Percentiles rank a stretch among this genome's conserved stretches.
phyloP scores from a whole-genome alignment of 1,140 invertebrate genomes.

The Steinernema feltiae region DNA sequence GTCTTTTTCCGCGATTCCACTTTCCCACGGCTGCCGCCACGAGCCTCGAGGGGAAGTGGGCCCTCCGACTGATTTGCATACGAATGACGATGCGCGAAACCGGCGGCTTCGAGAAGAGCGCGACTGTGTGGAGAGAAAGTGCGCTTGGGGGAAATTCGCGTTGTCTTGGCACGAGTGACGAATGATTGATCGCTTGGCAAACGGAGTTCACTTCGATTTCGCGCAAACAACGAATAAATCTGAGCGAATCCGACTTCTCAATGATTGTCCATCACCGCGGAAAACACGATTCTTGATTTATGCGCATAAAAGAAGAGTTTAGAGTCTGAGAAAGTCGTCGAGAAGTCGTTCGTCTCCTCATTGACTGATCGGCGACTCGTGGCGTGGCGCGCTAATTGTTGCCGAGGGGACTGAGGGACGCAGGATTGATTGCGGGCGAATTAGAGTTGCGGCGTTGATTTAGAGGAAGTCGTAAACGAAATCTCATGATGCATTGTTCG shows the following conservation, averaged over 20 bases:
- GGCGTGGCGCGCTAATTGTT: neutral
- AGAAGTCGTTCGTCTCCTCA: slow-evolving; percentile 6
- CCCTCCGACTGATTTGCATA: neutral
- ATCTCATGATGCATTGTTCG: too few relatives aligned
- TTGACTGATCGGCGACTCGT: neutral
- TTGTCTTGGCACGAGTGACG: too few relatives aligned
- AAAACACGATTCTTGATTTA: neutral
- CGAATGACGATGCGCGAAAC: neutral
- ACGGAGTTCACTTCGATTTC: neutral
- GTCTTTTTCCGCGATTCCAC: neutral
- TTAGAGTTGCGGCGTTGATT: too few relatives aligned
- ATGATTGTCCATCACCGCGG: neutral
- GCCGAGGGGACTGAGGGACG: neutral
- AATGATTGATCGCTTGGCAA: neutral
- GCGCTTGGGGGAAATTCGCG: too few relatives aligned
- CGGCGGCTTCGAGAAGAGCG: too few relatives aligned
- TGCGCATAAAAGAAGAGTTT: neutral
- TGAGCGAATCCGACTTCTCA: neutral
- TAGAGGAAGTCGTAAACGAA: too few relatives aligned
- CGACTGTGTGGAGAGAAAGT: too few relatives aligned
- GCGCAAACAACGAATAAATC: neutral
- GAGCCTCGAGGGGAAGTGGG: neutral
- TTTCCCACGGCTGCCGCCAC: slow-evolving; percentile 1
- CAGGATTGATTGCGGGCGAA: too few relatives aligned
- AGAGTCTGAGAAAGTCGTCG: slow-evolving; percentile 5